A percentile compares a stretch with the other conserved stretches of the same genome.
Evolutionary conservation across 2,113 vertebrate species (phyloP).

Genomic region (Peucedramus taeniatus): DNA sequence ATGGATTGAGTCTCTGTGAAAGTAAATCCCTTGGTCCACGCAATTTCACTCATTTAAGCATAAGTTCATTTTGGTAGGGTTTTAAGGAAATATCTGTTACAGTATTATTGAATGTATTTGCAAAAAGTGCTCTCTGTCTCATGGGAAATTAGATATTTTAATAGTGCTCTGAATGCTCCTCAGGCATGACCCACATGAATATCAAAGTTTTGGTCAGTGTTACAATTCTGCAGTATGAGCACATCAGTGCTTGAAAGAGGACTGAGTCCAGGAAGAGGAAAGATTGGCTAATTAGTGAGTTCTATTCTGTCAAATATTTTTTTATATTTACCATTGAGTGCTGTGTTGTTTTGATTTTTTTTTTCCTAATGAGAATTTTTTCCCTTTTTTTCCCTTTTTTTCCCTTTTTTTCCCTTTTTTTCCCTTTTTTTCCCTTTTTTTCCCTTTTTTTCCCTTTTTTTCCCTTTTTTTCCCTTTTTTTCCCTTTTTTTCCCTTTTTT

Average conservation of each 20-base stretch:
- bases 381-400: too few relatives aligned
- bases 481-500: too few relatives aligned
- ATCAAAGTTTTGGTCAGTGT: background rate
- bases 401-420: too few relatives aligned
- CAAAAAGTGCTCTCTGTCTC: background rate
- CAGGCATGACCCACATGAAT: background rate
- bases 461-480: accelerated
- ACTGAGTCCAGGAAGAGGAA: background rate
- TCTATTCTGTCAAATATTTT: background rate
- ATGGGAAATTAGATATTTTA: background rate
- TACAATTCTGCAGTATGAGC: background rate
- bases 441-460: background rate
- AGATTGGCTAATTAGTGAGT: background rate
- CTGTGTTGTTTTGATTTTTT: too few relatives aligned
- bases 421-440: too few relatives aligned
- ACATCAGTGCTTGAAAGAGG: background rate
- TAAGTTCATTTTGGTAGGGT: background rate
- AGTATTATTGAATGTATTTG: background rate
- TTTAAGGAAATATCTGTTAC: background rate
- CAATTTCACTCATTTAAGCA: background rate
- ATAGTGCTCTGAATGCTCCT: background rate
- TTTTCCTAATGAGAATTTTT: background rate
- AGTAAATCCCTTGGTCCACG: background rate
- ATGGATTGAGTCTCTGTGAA: background rate
- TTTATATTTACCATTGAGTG: background rate